phyloP scores from a whole-genome alignment of 2,113 vertebrate species.

The Lethenteron reissneri region DNA sequence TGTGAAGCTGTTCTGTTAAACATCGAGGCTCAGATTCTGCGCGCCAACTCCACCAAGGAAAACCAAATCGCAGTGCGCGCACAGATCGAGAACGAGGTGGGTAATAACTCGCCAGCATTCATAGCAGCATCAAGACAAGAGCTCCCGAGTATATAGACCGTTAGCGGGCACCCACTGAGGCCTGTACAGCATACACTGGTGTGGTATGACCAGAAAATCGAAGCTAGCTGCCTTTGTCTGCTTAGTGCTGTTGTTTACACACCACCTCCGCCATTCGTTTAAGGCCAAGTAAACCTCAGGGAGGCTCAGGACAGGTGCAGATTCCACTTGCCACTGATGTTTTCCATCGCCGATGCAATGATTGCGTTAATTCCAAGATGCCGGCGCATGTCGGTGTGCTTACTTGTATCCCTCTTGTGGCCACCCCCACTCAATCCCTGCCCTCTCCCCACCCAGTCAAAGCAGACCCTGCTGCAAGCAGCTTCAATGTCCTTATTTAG shows the following conservation, averaged over 20 bases:
- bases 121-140: not conserved
- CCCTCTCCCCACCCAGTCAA: too few species aligned
- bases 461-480: too few species aligned
- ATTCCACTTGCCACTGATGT: too few species aligned
- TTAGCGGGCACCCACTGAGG: not conserved
- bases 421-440: too few species aligned
- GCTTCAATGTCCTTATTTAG: too few species aligned
- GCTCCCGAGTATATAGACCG: not conserved
- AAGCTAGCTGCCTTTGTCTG: not conserved
- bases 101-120: constrained; percentile 11
- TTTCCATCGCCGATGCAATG: too few species aligned
- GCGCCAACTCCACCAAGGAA: constrained; percentile 81
- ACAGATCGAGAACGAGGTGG: constrained; percentile 83
- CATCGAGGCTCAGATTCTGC: constrained; percentile 75
- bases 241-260: not conserved
- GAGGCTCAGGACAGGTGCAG: too few species aligned
- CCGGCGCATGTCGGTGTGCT: too few species aligned
- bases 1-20: constrained; percentile 73
- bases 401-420: too few species aligned
- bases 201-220: not conserved
- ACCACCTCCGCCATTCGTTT: not conserved
- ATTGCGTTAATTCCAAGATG: too few species aligned
- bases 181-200: not conserved
- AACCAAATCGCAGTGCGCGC: constrained; percentile 78
- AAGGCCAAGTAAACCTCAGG: too few species aligned